Evolutionary conservation across 2,113 vertebrate species (phyloP).

Genomic region (Proteles cristata): DNA sequence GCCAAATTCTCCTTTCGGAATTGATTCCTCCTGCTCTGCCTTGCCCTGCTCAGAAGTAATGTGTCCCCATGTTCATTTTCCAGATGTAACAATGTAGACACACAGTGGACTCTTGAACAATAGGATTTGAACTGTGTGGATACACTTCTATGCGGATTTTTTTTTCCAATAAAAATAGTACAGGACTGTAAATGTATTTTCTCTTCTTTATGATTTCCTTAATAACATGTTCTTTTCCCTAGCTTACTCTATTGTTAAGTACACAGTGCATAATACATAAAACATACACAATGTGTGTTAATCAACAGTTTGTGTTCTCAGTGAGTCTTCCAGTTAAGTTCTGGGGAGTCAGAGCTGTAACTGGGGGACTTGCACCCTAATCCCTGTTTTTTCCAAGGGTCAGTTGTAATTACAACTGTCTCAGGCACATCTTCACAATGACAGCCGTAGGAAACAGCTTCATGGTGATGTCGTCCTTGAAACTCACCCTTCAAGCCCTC

Average conservation of each 20-base stretch:
- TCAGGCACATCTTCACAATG: not conserved
- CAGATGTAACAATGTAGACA: not conserved
- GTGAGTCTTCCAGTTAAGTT: not conserved
- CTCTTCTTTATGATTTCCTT: not conserved
- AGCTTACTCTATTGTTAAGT: not conserved
- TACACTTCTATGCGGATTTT: not conserved
- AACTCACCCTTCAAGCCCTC: not conserved
- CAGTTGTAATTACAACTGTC: not conserved
- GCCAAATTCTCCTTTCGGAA: not conserved
- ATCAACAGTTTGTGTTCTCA: not conserved
- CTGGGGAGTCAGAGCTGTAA: not conserved
- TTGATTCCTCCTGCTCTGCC: not conserved
- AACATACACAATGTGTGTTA: not conserved
- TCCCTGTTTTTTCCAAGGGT: not conserved
- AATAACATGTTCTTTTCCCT: not conserved
- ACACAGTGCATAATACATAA: not conserved
- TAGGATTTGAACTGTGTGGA: not conserved
- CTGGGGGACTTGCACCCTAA: not conserved
- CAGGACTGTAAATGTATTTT: not conserved
- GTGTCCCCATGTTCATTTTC: not conserved
- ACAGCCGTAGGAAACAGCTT: not conserved
- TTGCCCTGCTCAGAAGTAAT: not conserved
- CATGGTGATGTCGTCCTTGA: not conserved
- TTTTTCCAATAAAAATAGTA: not conserved
- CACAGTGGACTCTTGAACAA: not conserved